phyloP scores from a whole-genome alignment of 2,113 vertebrate species.

The Neotoma lepida region DNA sequence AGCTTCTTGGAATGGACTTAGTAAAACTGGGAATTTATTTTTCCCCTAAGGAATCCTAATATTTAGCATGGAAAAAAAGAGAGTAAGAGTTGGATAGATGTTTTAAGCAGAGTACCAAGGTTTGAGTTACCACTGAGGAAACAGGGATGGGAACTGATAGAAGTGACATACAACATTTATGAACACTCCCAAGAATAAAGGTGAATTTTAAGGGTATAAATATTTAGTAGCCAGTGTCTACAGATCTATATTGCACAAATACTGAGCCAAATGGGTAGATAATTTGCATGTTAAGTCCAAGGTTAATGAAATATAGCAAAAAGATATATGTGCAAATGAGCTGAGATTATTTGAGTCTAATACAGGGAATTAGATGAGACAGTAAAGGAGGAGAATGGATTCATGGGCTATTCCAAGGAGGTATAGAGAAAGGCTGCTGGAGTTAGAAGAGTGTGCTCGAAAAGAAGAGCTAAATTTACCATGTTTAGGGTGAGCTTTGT shows the following conservation, averaged over 20 bases:
- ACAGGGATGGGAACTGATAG: neutral
- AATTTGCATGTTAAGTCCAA: neutral
- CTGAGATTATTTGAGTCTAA: neutral
- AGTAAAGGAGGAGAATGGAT: neutral
- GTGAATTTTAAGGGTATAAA: neutral
- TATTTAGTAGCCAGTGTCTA: neutral
- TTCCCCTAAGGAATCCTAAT: neutral
- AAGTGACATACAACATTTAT: neutral
- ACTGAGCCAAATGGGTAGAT: neutral
- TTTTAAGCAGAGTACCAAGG: neutral
- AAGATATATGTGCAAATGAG: neutral
- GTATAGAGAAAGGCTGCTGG: neutral
- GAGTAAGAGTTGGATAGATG: neutral
- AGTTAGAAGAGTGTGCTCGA: neutral
- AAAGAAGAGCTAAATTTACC: neutral
- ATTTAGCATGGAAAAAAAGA: neutral
- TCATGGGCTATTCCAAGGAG: neutral
- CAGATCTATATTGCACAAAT: neutral
- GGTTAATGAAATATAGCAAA: neutral
- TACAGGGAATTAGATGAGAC: neutral
- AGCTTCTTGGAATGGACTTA: neutral
- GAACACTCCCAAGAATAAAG: neutral
- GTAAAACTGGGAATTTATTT: neutral
- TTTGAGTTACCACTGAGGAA: slow-evolving; percentile 28
- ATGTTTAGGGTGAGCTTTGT: neutral